Evolutionary conservation across 2,113 vertebrate genomes (phyloP), one percentile per base, ranked within the genome.

Genomic region (Cyprinus carpio): DNA sequence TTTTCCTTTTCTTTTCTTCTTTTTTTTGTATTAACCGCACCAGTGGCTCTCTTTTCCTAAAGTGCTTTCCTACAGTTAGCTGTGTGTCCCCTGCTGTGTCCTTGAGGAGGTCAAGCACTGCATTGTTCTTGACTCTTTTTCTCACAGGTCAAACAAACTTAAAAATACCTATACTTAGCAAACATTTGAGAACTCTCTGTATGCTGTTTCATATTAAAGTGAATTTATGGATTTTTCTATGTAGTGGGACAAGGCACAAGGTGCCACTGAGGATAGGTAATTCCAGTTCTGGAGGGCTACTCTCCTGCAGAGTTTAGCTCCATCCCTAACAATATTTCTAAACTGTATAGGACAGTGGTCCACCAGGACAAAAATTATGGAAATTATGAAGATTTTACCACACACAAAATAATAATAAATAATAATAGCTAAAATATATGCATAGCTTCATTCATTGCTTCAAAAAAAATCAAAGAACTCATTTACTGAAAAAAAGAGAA

Each of bases 41-140:
- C 92, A 92, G 62, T 92, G 91, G 91, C 88, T 93, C 94, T 92
- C 90, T 93, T 92, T 95, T 94, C 90, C 91, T 93, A 90, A 94
- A 95, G 92, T 92, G 92, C 92, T 94, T 90, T 92, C 85, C 65
- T 78, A 90, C 87, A 75, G 91, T 91, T 91, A 40, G 82, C 91
- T 60, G 86, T 87, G 89, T 89, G 85, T 91, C 88, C 91, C 88
- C 91, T 4, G 79, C 65, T 65, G 85, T 87, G 93, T 88, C 93
- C 92, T 94, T 93, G 92, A 87, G 91, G 93, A 94, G 92, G 92
- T 94, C 92, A 92, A 75, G 64, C 85, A 84, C 93, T 90, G 89
- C 90, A 91, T 92, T 92, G 90, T 92, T 93, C 90, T 92, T 90
- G 89, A 91, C 92, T 93, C 91, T 92, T 87, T 86, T 86, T 87